These are phyloP conservation scores for Cuniculus paca DNA, from an alignment of 2,797 vertebrate genomes.

Conservation along the genomic window DNA sequence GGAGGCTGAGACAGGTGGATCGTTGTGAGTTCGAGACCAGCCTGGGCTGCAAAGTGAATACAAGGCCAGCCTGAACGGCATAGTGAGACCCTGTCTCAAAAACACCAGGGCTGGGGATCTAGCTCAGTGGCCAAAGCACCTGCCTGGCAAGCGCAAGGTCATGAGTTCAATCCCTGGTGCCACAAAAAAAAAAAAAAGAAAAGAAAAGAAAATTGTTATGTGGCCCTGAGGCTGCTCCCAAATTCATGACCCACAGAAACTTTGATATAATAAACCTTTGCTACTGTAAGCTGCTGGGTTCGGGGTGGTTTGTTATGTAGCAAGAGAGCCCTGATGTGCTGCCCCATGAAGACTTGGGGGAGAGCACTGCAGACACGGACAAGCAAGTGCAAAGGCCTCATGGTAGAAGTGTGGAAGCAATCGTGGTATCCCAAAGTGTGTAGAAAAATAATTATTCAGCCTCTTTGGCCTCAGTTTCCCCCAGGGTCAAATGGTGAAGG, in stretches of 20 bases:
- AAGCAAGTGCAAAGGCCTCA: not conserved
- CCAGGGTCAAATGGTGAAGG: not conserved
- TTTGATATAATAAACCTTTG: not conserved
- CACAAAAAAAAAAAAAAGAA: no score
- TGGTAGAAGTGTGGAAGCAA: not conserved
- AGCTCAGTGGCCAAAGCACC: no score
- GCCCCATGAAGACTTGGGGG: not conserved
- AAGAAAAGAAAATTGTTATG: not conserved
- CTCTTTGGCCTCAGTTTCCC: not conserved
- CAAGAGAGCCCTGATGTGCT: not conserved
- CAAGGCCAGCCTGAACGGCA: no score
- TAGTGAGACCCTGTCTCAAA: no score
- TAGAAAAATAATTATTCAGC: not conserved
- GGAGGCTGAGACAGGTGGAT: no score
- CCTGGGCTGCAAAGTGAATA: no score
- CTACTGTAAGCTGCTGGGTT: not conserved
- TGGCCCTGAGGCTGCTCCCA: not conserved
- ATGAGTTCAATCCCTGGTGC: no score
- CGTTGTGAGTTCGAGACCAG: no score
- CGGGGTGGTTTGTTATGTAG: rapidly evolving
- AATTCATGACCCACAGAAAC: not conserved
- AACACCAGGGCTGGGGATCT: no score
- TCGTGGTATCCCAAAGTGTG: not conserved
- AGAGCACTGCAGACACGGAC: not conserved
- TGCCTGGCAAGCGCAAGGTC: no score